These are phyloP conservation scores for Corapipo altera DNA, from an alignment of 2,113 vertebrate genomes.

Conservation along the genomic window DNA sequence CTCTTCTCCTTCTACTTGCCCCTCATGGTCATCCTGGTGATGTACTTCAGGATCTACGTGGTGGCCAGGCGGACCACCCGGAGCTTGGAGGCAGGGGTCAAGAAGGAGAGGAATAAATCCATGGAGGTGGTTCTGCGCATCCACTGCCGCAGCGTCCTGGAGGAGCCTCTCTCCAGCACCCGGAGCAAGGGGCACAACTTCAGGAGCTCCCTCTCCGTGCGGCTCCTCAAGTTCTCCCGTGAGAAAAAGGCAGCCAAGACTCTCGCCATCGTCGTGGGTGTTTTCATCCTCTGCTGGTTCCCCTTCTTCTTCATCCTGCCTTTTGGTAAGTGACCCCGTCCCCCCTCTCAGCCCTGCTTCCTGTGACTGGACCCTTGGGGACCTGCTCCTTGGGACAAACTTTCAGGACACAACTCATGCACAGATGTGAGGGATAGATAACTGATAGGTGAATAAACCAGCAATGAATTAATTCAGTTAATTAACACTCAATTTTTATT, in stretches of 20 bases:
- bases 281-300: slow-evolving; percentile 98
- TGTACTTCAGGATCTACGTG: slow-evolving; percentile 96
- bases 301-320: slow-evolving; percentile 97
- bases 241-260: slow-evolving; percentile 99
- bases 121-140: slow-evolving; percentile 93
- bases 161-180: slow-evolving; percentile 76
- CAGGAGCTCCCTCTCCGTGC: slow-evolving; percentile 90
- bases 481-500: slow-evolving; percentile 53
- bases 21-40: slow-evolving; percentile 91
- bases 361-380: not conserved
- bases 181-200: slow-evolving; percentile 87
- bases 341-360: fast-evolving
- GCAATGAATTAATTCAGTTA: not conserved
- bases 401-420: not conserved
- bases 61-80: slow-evolving; percentile 93
- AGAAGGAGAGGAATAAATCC: slow-evolving; percentile 90
- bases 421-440: not conserved
- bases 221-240: slow-evolving; percentile 96
- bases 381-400: not conserved
- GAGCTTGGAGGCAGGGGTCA: slow-evolving; percentile 94
- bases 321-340: slow-evolving; percentile 81
- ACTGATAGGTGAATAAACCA: not conserved
- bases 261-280: slow-evolving; percentile 95
- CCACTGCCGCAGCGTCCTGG: slow-evolving; percentile 83
- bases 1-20: slow-evolving; percentile 98